Percentiles rank a stretch among this genome's conserved stretches.
Conservation (phyloP, 2,797 vertebrate genomes). For the Dendrocincla tyrannina region DNA sequence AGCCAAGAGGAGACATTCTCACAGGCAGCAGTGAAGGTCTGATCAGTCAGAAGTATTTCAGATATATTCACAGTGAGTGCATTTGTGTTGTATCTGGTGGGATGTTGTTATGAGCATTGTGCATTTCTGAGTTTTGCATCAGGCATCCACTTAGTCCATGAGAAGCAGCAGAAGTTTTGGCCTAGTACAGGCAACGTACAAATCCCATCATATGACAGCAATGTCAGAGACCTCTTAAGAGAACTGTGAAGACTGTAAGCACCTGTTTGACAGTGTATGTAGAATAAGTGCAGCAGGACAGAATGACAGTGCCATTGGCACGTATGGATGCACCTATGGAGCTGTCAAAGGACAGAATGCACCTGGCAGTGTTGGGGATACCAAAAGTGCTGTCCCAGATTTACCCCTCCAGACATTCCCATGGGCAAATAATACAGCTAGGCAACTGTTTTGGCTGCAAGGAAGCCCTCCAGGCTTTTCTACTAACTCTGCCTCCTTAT, state of each 20-base stretch:
- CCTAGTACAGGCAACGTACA: background rate
- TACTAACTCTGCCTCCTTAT: background rate
- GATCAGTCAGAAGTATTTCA: background rate
- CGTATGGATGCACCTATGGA: background rate
- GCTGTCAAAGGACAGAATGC: background rate
- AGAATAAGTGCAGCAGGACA: background rate
- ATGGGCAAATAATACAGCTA: background rate
- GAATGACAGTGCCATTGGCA: background rate
- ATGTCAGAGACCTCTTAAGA: background rate
- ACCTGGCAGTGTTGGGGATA: background rate
- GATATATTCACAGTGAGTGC: background rate
- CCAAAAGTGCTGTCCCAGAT: background rate
- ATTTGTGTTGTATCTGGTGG: background rate
- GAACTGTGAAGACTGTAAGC: background rate
- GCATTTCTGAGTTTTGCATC: background rate
- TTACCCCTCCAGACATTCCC: background rate
- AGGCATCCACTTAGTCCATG: background rate
- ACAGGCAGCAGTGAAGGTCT: background rate
- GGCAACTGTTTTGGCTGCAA: background rate
- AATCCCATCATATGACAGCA: background rate
- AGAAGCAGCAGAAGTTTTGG: background rate
- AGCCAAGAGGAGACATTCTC: background rate
- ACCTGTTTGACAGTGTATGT: background rate
- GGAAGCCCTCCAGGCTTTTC: conserved; percentile 20
- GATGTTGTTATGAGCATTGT: background rate